Base-by-base conservation (phyloP, 2,113 vertebrate species). In the Daboia siamensis region DNA sequence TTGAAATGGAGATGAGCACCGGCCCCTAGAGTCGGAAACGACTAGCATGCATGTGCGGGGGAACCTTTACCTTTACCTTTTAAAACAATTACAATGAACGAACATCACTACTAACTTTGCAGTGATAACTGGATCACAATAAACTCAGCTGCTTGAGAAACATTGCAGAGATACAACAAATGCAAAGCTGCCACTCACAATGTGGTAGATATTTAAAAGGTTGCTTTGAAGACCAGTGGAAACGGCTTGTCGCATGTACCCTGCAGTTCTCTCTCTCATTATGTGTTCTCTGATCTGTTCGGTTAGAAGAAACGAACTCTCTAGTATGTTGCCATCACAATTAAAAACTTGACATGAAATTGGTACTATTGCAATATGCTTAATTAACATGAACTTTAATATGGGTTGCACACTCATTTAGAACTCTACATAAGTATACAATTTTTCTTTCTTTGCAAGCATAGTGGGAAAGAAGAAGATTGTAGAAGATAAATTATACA, bases 401-500 rank as follows among this genome's bases (percentile, higher is more conserved):
- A 90, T 54, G 39, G 5, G 21, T 33, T 54, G 48, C 44, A 24
- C 17, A 54, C 51, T 5, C 52, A n/a, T 57, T 57, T 15, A 86
- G 17, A 86, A 23, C 51, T 39, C 52, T 59, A 12, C 48, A 26
- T 13, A 39, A 46, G 8, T 15, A 46, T 46, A 57, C 8, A 3
- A 24, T 12, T 29, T 61, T 33, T 23, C 9, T 56, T 64, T 44
- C 23, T 51, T 86, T 33, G 5, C 33, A 86, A 46, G 12, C 11
- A 85, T 84, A 26, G 21, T 85, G 51, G 48, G 89, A 39, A 55
- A 86, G 33, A 51, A 91, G 29, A 80, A 44, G 48, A 55, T 90
- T 44, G 24, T 94, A 48, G 69, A 61, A 93, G 93, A 92, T 95
- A 95, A 95, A 95, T 51, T 96, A 91, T 85, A 93, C 94, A 89